phyloP scores from a whole-genome alignment of 2,113 vertebrate genomes.

The Cercocebus atys region DNA sequence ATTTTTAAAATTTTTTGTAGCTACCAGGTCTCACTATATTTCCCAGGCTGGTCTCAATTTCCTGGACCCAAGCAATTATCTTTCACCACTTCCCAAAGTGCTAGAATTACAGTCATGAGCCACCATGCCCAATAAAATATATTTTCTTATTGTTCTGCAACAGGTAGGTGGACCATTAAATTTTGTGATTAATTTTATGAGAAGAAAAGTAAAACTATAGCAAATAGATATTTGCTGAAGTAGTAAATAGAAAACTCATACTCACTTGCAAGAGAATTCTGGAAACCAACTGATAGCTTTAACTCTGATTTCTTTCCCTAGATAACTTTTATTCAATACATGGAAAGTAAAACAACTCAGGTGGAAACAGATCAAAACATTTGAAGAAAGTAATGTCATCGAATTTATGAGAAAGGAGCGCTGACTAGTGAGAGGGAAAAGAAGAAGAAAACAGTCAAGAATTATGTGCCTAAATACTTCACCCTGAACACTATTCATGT shows the following conservation, averaged over 20 bases:
- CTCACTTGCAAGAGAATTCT: background rate
- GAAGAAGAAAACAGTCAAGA: background rate
- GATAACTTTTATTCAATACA: background rate
- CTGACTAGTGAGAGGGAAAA: background rate
- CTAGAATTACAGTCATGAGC: no score
- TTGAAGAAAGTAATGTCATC: background rate
- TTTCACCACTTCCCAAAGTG: no score
- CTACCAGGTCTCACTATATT: no score
- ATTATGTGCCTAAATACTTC: background rate
- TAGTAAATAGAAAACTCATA: background rate
- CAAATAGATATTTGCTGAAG: background rate
- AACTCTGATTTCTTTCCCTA: background rate
- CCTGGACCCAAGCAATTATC: no score
- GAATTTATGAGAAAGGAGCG: background rate
- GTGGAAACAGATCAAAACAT: background rate
- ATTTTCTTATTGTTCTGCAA: background rate
- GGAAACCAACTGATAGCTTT: background rate
- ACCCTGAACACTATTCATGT: background rate
- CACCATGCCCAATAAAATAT: background rate
- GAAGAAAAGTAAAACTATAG: background rate
- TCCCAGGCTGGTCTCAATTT: no score
- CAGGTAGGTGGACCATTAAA: background rate
- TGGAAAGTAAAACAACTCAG: background rate
- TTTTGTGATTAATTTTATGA: background rate
- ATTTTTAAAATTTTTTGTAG: no score